Percentiles rank a stretch among this genome's conserved stretches.
These are phyloP conservation scores for Dromius quadrimaculatus DNA, from an alignment of 2,888 invertebrate genomes.

Conservation along the genomic window DNA sequence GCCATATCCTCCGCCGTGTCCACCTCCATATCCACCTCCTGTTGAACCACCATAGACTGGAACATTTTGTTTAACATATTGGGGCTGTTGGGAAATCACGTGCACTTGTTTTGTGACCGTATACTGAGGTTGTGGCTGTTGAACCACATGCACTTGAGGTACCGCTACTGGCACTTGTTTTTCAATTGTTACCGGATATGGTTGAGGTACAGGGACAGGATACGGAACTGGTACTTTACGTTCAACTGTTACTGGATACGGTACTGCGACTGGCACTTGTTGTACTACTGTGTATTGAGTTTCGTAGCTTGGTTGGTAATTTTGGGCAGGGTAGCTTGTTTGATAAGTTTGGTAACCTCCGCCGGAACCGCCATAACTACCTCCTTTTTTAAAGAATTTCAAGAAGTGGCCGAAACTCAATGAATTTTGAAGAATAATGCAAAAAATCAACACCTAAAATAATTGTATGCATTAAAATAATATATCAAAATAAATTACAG, in stretches of 20 bases:
- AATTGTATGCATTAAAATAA: no score
- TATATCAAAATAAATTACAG: no score
- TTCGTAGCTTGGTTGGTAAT: constrained; percentile 2
- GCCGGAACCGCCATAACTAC: constrained; percentile 3
- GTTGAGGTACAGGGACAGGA: constrained; percentile 48
- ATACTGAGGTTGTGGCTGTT: constrained; percentile 15
- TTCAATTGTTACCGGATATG: constrained; percentile 45
- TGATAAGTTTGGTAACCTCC: constrained; percentile 1
- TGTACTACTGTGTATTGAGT: constrained; percentile 3
- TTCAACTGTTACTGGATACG: constrained; percentile 46
- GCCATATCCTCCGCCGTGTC: not conserved
- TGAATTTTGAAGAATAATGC: not conserved
- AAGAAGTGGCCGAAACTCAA: not conserved
- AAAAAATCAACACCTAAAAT: not conserved
- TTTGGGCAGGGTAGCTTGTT: constrained; percentile 3
- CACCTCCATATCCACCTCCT: constrained; percentile 30
- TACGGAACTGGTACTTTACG: constrained; percentile 47
- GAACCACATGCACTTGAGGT: constrained; percentile 47
- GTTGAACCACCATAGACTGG: constrained; percentile 30
- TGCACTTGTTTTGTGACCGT: constrained; percentile 35
- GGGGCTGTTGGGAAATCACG: constrained; percentile 32
- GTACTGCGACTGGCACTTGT: constrained; percentile 49
- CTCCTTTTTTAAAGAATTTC: constrained; percentile 8
- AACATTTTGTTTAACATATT: constrained; percentile 41
- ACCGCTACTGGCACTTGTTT: constrained; percentile 50